Percentiles rank a stretch among this genome's conserved stretches.
phyloP scores from a whole-genome alignment of 2,113 vertebrate species.

The Microtus richardsoni region DNA sequence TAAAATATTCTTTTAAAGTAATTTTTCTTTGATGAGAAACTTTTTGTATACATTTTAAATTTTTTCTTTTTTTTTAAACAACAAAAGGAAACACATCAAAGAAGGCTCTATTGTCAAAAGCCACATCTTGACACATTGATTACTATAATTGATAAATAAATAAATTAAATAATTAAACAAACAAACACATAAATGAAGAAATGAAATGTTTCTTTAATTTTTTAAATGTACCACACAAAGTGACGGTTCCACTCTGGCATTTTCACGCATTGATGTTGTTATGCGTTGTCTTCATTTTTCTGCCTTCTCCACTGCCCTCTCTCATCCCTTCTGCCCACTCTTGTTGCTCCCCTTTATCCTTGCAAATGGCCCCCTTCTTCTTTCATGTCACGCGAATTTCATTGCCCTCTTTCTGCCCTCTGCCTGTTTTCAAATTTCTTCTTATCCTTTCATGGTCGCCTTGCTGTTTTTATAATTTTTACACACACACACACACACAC shows the following conservation, averaged over 20 bases:
- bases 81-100: not conserved
- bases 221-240: not conserved
- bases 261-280: not conserved
- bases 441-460: not conserved
- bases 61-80: not conserved
- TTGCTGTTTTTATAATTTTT: not conserved
- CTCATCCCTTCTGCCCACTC: not conserved
- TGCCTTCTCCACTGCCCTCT: too few relatives aligned
- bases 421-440: not conserved
- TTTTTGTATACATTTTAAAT: not conserved
- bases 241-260: not conserved
- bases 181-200: not conserved
- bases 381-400: not conserved
- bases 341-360: not conserved
- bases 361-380: not conserved
- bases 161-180: too few relatives aligned
- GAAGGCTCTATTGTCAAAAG: not conserved
- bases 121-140: not conserved
- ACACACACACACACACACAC: not conserved
- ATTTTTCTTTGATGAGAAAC: constrained; percentile 26
- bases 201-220: too few relatives aligned
- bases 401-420: too few relatives aligned
- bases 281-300: not conserved
- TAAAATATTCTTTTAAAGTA: constrained; percentile 32
- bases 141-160: not conserved